Evolutionary conservation across 1,140 invertebrate genomes (phyloP), one percentile per base, ranked within the genome.

Genomic region (Bombus haemorrhoidalis): DNA sequence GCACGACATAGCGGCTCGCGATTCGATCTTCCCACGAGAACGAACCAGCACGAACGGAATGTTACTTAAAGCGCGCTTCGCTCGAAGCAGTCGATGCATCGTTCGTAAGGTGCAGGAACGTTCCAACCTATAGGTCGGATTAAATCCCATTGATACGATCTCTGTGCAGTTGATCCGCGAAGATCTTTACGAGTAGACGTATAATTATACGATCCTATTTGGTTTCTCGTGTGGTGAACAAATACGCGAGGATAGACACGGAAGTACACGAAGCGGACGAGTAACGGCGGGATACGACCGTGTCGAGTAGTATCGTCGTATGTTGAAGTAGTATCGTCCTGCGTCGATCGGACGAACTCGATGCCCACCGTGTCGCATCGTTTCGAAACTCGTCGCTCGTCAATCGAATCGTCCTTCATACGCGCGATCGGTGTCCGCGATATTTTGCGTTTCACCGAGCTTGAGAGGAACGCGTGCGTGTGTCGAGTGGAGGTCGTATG

Each of bases 21-120:
- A 90, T 89, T 86, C 87, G 88, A 90, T 90, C 82, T 90, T 53
- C 59, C 66, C 66, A 81, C 75, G 69, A 82, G 72, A 43, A 85
- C 47, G 79, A 83, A 72, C 53, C 81, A 66, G 80, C 88, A 87
- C 80, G 86, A 53, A 83, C 75, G 43, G 79, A 86, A 82, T 76
- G 88, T 90, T 90, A 90, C 88, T 90, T 86, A 81, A 87, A 78
- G 9, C 78, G 73, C 47, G 62, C 78, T 84, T 62, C 9, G 28
- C 71, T 80, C 62, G 59, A 28, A 62, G 47, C 34, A 47, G 32
- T 34, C 77, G 68, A 62, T 28, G 80, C 53, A 39, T 76, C 22
- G 34, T 18, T 43, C 22, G 28, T 68, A n/a, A 57, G 64, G 62
- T 66, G 41, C 83, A 78, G 81, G 62, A 32, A 9, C 25, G 28